Conservation (phyloP, 2,888 invertebrate species). For the Cyaniris semiargus region DNA sequence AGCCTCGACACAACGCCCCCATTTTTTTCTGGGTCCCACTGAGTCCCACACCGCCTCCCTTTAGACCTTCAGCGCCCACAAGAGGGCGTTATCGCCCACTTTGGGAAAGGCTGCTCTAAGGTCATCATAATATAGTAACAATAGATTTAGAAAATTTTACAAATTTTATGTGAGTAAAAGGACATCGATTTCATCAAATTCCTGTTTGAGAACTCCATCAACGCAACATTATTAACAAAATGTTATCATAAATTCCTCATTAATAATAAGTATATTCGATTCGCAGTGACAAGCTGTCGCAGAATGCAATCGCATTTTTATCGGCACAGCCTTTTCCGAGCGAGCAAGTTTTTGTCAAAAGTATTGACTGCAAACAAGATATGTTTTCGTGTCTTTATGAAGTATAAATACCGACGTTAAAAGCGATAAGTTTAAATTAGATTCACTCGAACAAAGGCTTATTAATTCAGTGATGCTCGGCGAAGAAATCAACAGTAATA, state of each 20-base stretch:
- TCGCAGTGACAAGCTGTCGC: conserved; percentile 13
- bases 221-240: not conserved
- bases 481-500: conserved; percentile 50
- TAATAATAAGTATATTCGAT: conserved; percentile 10
- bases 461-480: conserved; percentile 49
- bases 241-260: not conserved
- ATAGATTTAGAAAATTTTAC: too few relatives aligned
- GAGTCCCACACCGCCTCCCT: too few relatives aligned
- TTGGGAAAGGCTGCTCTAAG: too few relatives aligned
- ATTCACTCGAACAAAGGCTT: conserved; percentile 47
- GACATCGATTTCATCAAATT: not conserved
- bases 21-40: too few relatives aligned
- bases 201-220: not conserved
- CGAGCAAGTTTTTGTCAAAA: conserved; percentile 32
- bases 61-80: too few relatives aligned
- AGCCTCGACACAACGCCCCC: too few relatives aligned
- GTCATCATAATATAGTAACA: too few relatives aligned
- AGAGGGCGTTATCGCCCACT: too few relatives aligned
- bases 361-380: conserved; percentile 24
- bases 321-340: conserved; percentile 26
- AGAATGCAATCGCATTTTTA: conserved; percentile 26
- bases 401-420: conserved; percentile 32
- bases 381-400: conserved; percentile 34
- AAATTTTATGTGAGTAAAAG: not conserved
- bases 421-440: conserved; percentile 35